Evolutionary conservation across 2,888 invertebrate species (phyloP).

Genomic region (Heliconius cydno): DNA sequence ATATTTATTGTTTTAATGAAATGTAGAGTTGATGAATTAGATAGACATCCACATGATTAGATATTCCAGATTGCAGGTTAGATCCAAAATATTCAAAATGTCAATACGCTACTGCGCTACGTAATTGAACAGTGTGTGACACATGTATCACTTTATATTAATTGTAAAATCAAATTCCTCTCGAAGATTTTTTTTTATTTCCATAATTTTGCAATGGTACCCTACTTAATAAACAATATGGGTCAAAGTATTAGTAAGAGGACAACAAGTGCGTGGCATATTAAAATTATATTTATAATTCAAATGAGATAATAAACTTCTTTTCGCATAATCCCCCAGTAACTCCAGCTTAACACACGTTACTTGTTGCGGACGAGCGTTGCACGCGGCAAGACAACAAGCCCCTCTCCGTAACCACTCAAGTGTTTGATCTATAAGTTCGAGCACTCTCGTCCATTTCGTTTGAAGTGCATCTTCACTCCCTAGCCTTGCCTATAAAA

Average conservation of each 20-base stretch:
- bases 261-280: too few relatives aligned
- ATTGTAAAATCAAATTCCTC: too few relatives aligned
- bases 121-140: too few relatives aligned
- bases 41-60: too few relatives aligned
- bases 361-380: not conserved
- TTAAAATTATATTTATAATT: not conserved
- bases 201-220: too few relatives aligned
- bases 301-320: not conserved
- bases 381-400: slow-evolving; percentile 43
- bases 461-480: slow-evolving; percentile 43
- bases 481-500: slow-evolving; percentile 5
- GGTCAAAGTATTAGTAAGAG: too few relatives aligned
- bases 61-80: not conserved
- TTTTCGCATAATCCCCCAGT: slow-evolving; percentile 2
- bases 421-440: slow-evolving; percentile 50
- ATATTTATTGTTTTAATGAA: not conserved
- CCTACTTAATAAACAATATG: too few relatives aligned
- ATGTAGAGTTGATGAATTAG: not conserved
- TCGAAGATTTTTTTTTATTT: too few relatives aligned
- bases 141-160: too few relatives aligned
- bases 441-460: slow-evolving; percentile 43
- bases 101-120: not conserved
- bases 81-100: not conserved
- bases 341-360: slow-evolving; percentile 6
- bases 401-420: slow-evolving; percentile 47